Conservation (phyloP, 2,888 invertebrate species). For the Linnaemya vulpina region DNA sequence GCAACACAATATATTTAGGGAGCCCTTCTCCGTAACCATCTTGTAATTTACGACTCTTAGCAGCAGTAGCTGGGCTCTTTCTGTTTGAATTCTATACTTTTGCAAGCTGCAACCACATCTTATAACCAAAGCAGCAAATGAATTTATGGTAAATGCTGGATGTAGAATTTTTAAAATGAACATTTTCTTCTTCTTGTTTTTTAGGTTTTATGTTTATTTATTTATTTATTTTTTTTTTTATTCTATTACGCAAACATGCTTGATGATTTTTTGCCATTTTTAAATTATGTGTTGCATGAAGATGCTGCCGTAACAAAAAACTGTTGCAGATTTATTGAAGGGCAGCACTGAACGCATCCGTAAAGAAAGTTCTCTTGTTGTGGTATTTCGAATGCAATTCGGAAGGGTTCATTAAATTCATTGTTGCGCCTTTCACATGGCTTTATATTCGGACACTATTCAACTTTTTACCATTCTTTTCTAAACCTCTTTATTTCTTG, state of each 20-base stretch:
- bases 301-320: slow-evolving; percentile 5
- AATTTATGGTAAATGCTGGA: slow-evolving; percentile 75
- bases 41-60: slow-evolving; percentile 30
- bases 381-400: neutral
- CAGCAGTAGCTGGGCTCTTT: neutral
- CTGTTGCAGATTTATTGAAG: neutral
- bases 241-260: slow-evolving; percentile 56
- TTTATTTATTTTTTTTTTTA: slow-evolving; percentile 53
- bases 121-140: slow-evolving; percentile 70
- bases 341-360: slow-evolving; percentile 2
- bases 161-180: slow-evolving; percentile 54
- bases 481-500: neutral
- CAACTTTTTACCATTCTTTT: neutral
- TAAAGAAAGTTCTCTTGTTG: neutral
- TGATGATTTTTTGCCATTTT: slow-evolving; percentile 70
- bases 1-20: neutral
- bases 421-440: neutral
- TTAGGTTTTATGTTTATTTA: slow-evolving; percentile 43
- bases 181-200: slow-evolving; percentile 51
- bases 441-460: neutral
- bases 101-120: slow-evolving; percentile 55
- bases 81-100: slow-evolving; percentile 30
- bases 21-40: slow-evolving; percentile 42
- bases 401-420: neutral
- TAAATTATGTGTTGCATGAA: slow-evolving; percentile 50